Evolutionary conservation across 35 echinoderm and acorn worm genomes (phyloP).

Genomic region (Anneissia japonica): DNA sequence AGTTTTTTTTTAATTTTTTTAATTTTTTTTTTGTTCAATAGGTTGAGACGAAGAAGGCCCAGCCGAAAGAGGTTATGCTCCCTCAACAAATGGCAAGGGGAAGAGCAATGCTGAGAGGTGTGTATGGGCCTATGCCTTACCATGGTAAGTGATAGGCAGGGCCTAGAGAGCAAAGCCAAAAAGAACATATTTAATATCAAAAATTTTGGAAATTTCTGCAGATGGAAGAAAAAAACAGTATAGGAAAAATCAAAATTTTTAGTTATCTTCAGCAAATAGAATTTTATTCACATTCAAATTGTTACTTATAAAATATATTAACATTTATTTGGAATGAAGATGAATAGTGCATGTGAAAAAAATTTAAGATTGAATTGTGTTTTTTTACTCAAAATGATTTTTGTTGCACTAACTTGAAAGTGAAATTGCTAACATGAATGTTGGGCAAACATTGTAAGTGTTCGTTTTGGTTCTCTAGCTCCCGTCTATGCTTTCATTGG

Average conservation of each 20-base stretch:
- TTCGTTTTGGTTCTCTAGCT: neutral
- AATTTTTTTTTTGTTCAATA: neutral
- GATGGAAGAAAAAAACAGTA: too few relatives aligned
- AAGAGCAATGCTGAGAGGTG: slow-evolving; percentile 73
- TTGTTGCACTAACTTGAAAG: neutral
- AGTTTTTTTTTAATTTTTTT: neutral
- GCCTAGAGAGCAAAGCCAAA: neutral
- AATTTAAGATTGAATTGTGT: too few relatives aligned
- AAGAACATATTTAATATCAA: too few relatives aligned
- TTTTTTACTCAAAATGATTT: too few relatives aligned
- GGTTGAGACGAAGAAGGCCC: slow-evolving; percentile 94
- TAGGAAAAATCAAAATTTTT: too few relatives aligned
- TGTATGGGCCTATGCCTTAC: slow-evolving; percentile 42
- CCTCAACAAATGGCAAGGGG: slow-evolving; percentile 63
- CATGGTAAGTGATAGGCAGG: neutral
- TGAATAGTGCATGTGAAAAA: neutral
- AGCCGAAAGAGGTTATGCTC: slow-evolving; percentile 95
- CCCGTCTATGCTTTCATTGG: neutral
- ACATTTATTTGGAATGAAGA: neutral
- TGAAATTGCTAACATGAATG: neutral
- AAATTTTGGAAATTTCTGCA: too few relatives aligned
- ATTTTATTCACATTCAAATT: neutral
- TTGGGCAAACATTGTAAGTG: neutral
- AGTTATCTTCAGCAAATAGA: too few relatives aligned
- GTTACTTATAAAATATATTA: neutral